Conservation (phyloP, 2,888 invertebrate genomes). For the Heliconius aoede region DNA sequence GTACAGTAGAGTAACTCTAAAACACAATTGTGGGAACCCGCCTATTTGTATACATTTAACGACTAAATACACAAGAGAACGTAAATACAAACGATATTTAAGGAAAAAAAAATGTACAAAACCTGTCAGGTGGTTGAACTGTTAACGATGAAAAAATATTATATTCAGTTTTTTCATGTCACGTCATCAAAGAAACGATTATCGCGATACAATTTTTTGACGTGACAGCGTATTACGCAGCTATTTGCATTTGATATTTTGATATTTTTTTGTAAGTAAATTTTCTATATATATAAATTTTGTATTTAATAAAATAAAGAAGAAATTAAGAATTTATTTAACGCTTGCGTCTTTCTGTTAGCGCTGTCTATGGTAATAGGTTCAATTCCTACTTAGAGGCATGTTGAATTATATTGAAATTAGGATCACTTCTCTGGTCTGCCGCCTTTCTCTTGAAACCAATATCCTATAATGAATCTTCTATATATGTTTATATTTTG, state of each 20-base stretch:
- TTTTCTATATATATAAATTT: not conserved
- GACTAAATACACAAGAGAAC: not conserved
- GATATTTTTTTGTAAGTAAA: not conserved
- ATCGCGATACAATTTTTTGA: slow-evolving; percentile 29
- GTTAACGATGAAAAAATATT: slow-evolving; percentile 22
- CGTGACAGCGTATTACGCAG: slow-evolving; percentile 22
- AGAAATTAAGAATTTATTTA: no score
- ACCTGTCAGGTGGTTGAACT: slow-evolving; percentile 22
- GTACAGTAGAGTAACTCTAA: no score
- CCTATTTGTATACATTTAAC: not conserved
- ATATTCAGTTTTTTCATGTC: slow-evolving; percentile 27
- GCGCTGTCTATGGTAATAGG: no score
- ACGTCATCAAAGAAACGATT: slow-evolving; percentile 24
- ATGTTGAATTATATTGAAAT: no score
- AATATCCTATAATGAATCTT: no score
- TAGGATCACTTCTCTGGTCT: no score
- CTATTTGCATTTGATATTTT: slow-evolving; percentile 9
- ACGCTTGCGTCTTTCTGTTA: no score
- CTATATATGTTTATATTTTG: no score
- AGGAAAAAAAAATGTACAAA: not conserved
- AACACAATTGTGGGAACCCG: not conserved
- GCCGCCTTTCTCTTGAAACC: no score
- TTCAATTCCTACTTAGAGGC: no score
- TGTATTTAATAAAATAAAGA: not conserved
- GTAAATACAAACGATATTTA: not conserved